Conservation (phyloP, 1,140 invertebrate species). For the Heliconius hewitsoni region DNA sequence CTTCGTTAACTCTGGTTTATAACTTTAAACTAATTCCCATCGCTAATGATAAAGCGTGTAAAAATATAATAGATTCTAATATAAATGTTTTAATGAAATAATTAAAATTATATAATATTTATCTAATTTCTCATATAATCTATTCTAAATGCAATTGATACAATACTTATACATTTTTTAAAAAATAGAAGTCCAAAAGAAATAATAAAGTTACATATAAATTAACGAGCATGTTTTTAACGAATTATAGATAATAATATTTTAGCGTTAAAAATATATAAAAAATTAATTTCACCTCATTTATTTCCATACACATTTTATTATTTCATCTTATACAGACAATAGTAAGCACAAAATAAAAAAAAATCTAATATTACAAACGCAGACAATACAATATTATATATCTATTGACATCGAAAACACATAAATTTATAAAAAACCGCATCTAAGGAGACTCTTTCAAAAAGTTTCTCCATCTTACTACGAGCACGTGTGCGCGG, state of each 20-base stretch:
- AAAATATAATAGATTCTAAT: background rate
- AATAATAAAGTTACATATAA: no score
- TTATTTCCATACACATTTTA: no score
- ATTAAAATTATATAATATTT: background rate
- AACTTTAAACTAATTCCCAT: background rate
- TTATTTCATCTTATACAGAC: background rate
- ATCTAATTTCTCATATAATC: no score
- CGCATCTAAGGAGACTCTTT: constrained; percentile 50
- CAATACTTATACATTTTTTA: no score
- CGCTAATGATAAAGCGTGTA: background rate
- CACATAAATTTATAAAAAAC: constrained; percentile 22
- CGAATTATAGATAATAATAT: no score
- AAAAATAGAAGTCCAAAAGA: no score
- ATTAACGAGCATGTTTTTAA: no score
- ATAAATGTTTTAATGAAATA: background rate
- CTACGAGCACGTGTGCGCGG: constrained; percentile 27
- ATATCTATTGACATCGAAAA: background rate
- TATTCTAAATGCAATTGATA: no score
- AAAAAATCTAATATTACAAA: background rate
- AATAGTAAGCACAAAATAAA: background rate
- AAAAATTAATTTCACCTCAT: no score
- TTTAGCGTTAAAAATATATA: no score
- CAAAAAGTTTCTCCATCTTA: constrained; percentile 55
- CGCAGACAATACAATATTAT: background rate
- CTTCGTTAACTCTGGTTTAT: background rate